Percentiles rank a stretch among this genome's conserved stretches.
Evolutionary conservation across 2,797 vertebrate genomes (phyloP).

Genomic region (Silurus aristotelis): DNA sequence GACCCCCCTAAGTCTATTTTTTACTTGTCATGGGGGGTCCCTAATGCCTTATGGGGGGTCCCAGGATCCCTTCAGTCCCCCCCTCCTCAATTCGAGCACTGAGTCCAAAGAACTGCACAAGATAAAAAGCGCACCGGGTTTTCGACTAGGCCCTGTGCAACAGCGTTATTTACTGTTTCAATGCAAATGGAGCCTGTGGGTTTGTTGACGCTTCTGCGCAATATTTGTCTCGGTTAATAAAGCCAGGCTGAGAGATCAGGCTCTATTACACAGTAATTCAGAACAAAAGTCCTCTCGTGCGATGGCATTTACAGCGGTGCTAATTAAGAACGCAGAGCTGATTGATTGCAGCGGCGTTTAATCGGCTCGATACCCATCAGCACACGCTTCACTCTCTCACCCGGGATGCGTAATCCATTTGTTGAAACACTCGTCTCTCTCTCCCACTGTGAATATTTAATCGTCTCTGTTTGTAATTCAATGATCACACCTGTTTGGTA

Average conservation of each 20-base stretch:
- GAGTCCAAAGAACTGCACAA: not conserved
- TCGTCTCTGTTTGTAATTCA: conserved; percentile 51
- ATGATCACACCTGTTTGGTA: conserved; percentile 55
- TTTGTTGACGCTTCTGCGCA: not conserved
- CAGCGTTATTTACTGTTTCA: not conserved
- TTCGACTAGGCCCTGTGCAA: not conserved
- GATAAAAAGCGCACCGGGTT: not conserved
- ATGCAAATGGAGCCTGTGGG: too few species aligned
- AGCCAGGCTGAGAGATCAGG: not conserved
- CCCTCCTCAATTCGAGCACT: too few species aligned
- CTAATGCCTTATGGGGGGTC: too few species aligned
- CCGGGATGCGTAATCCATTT: conserved; percentile 52
- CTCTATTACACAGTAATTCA: conserved; percentile 31
- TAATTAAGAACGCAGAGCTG: conserved; percentile 51
- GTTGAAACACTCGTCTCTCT: conserved; percentile 33
- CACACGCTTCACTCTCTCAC: conserved; percentile 28
- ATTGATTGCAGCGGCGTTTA: conserved; percentile 45
- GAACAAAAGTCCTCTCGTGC: conserved; percentile 30
- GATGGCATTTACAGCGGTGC: conserved; percentile 45
- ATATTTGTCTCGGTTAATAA: not conserved
- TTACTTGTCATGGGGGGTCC: too few species aligned
- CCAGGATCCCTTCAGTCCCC: too few species aligned
- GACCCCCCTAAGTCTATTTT: too few species aligned
- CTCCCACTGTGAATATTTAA: conserved; percentile 51
- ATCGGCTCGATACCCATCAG: conserved; percentile 50